phyloP scores from a whole-genome alignment of 2,797 vertebrate species.

The Helicolenus hilgendorfi region DNA sequence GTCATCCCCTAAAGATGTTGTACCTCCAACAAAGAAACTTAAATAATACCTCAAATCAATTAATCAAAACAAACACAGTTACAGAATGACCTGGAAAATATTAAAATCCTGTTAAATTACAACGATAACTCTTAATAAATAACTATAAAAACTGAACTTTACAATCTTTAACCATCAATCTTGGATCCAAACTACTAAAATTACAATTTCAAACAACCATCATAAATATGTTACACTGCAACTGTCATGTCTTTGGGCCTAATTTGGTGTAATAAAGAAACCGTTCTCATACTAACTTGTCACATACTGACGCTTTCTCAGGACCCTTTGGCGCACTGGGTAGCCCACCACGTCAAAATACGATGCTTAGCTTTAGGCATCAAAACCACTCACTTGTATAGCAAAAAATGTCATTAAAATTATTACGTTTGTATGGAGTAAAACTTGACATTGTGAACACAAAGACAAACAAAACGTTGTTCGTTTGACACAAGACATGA shows the following conservation, averaged over 20 bases:
- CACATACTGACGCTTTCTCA: too few relatives aligned
- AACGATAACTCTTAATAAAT: background rate
- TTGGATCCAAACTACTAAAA: background rate
- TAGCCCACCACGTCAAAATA: too few relatives aligned
- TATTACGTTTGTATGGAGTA: accelerated
- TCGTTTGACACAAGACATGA: too few relatives aligned
- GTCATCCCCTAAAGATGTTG: background rate
- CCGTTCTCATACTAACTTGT: too few relatives aligned
- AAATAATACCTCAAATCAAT: background rate
- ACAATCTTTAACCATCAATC: background rate
- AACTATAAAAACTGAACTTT: background rate
- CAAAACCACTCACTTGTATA: too few relatives aligned
- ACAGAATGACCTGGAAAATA: background rate
- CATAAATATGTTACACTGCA: background rate
- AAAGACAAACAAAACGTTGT: too few relatives aligned
- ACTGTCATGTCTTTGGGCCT: background rate
- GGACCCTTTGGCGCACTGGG: too few relatives aligned
- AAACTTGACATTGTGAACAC: too few relatives aligned
- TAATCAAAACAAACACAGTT: background rate
- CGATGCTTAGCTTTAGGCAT: too few relatives aligned
- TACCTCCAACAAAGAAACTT: background rate
- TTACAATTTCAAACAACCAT: background rate
- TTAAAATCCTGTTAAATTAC: background rate
- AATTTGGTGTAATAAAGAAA: background rate
- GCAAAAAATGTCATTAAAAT: too few relatives aligned